These are phyloP conservation scores for Heliconius nattereri DNA, from an alignment of 1,140 invertebrate genomes.

Conservation along the genomic window DNA sequence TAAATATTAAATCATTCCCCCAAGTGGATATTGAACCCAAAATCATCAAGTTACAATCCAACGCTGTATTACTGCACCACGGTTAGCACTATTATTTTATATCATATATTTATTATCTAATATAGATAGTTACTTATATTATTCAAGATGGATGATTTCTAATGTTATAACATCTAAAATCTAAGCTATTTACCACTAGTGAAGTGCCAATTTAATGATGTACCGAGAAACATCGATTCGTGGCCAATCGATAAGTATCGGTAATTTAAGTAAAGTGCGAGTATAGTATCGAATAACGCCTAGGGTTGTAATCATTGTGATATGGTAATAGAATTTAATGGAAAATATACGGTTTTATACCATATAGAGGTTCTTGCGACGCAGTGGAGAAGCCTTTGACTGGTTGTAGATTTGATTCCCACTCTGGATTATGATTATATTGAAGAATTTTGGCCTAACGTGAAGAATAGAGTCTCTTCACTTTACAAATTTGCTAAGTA, in stretches of 20 bases:
- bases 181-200: neutral
- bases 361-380: neutral
- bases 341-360: constrained; percentile 4
- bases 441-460: too few species aligned
- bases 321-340: constrained; percentile 21
- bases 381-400: neutral
- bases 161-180: neutral
- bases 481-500: neutral
- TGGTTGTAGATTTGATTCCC: neutral
- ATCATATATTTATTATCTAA: too few species aligned
- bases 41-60: too few species aligned
- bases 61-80: too few species aligned
- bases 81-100: too few species aligned
- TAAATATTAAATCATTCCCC: too few species aligned
- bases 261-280: neutral
- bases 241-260: constrained; percentile 33
- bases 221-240: constrained; percentile 26
- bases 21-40: too few species aligned
- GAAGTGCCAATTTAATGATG: constrained; percentile 30
- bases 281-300: constrained; percentile 19
- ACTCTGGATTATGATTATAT: too few species aligned
- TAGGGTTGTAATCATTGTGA: constrained; percentile 20
- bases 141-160: too few species aligned
- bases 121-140: too few species aligned
- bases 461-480: neutral